Evolutionary conservation across 2,113 vertebrate genomes (phyloP).

Genomic region (Athene cunicularia): DNA sequence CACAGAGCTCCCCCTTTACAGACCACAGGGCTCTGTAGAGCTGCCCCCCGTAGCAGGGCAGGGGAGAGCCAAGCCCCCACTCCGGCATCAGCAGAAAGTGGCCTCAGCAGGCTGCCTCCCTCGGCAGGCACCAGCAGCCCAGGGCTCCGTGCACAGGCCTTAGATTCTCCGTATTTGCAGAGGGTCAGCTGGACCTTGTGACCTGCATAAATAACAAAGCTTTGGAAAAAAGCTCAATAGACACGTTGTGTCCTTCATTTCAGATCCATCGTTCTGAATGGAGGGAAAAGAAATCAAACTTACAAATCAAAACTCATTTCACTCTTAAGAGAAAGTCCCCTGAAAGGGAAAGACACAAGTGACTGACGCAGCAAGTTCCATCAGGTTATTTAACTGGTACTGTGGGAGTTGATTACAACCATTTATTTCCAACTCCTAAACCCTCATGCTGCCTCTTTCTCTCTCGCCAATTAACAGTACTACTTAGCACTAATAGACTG

Average conservation of each 20-base stretch:
- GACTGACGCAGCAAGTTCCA: neutral
- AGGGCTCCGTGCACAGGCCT: neutral
- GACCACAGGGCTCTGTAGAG: neutral
- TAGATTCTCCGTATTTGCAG: neutral
- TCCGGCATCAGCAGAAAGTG: neutral
- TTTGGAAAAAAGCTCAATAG: neutral
- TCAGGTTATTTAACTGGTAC: neutral
- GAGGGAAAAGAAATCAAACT: neutral
- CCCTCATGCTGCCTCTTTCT: neutral
- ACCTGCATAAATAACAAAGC: neutral
- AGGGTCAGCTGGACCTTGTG: neutral
- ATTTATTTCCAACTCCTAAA: neutral
- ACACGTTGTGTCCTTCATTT: neutral
- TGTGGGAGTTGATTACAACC: neutral
- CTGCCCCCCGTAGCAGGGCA: neutral
- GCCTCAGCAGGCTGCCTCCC: neutral
- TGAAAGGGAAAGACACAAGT: neutral
- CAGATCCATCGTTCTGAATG: neutral
- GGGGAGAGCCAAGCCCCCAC: rapidly evolving
- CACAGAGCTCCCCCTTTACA: neutral
- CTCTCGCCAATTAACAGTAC: conserved; percentile 33
- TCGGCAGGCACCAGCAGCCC: neutral
- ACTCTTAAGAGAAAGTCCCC: neutral
- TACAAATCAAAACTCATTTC: neutral
- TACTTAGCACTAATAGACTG: conserved; percentile 48